Percentiles rank a stretch among this genome's conserved stretches.
These are phyloP conservation scores for Solen grandis DNA, from an alignment of 1,140 invertebrate species.

Conservation along the genomic window DNA sequence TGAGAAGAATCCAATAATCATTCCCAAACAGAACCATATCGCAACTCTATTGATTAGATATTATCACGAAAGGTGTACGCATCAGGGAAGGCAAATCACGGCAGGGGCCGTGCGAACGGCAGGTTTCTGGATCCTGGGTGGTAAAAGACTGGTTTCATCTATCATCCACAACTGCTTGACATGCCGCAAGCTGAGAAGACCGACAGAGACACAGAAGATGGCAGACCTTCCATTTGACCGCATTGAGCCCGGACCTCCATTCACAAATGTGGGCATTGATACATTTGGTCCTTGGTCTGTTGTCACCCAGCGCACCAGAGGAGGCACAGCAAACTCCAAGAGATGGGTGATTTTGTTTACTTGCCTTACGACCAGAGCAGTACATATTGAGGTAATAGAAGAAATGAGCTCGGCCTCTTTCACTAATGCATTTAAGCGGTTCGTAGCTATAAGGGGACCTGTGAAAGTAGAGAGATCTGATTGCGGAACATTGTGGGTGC, in stretches of 20 bases:
- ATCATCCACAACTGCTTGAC: conserved; percentile 6
- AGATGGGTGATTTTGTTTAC: conserved; percentile 49
- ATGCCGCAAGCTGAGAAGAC: conserved; percentile 9
- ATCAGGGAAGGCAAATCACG: conserved; percentile 32
- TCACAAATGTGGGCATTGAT: conserved; percentile 36
- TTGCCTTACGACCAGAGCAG: conserved; percentile 28
- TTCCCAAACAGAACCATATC: background rate
- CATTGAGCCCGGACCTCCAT: background rate
- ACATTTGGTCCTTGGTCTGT: conserved; percentile 28
- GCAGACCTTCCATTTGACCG: conserved; percentile 6
- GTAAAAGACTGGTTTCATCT: conserved; percentile 19
- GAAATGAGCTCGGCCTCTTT: background rate
- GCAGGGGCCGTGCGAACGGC: conserved; percentile 27
- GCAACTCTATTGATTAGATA: background rate
- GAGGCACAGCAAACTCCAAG: conserved; percentile 11
- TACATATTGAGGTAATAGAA: too few relatives aligned
- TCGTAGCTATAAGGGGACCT: conserved; percentile 6
- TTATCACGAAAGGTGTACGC: background rate
- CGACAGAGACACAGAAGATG: conserved; percentile 2
- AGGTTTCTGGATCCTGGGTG: conserved; percentile 50
- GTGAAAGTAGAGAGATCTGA: background rate
- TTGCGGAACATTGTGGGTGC: conserved; percentile 22
- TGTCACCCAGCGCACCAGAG: background rate
- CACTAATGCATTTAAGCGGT: conserved; percentile 21
- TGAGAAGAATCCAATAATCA: background rate